phyloP scores from a whole-genome alignment of 2,113 vertebrate species.

The Tor tambroides region DNA sequence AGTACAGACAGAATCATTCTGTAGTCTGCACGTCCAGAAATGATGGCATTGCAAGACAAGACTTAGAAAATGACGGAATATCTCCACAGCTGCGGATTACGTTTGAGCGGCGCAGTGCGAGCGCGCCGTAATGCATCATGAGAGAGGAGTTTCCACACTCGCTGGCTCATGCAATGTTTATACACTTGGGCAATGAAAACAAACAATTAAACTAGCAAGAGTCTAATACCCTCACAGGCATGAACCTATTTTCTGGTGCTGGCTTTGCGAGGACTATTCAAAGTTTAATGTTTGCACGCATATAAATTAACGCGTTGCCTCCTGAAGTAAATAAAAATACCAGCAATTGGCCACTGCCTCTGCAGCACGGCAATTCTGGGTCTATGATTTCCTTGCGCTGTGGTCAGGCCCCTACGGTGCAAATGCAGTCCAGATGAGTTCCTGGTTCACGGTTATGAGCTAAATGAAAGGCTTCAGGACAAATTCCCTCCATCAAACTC shows the following conservation, averaged over 20 bases:
- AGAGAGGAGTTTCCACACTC: constrained; percentile 86
- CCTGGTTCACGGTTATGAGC: constrained; percentile 65
- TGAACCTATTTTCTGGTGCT: constrained; percentile 81
- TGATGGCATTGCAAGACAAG: constrained; percentile 42
- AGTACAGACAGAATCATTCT: constrained; percentile 4
- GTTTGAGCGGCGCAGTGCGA: constrained; percentile 7
- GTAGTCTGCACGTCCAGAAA: constrained; percentile 8
- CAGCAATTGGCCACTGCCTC: constrained; percentile 78
- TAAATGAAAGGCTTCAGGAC: constrained; percentile 63
- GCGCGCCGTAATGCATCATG: constrained; percentile 78
- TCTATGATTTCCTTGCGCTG: constrained; percentile 74
- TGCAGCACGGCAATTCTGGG: constrained; percentile 75
- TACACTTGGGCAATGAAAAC: constrained; percentile 90
- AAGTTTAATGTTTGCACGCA: constrained; percentile 78
- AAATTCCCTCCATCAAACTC: constrained; percentile 60
- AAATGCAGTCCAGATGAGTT: constrained; percentile 77
- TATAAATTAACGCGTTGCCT: constrained; percentile 84
- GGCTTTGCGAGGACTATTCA: constrained; percentile 82
- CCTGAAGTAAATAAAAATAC: constrained; percentile 83
- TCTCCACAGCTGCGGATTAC: constrained; percentile 59
- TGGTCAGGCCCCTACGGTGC: constrained; percentile 70
- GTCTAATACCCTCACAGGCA: constrained; percentile 82
- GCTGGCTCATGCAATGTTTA: constrained; percentile 83
- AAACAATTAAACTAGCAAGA: constrained; percentile 81
- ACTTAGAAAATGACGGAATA: constrained; percentile 70